These are phyloP conservation scores for Cygnus olor DNA, from an alignment of 2,797 vertebrate species.

Conservation along the genomic window DNA sequence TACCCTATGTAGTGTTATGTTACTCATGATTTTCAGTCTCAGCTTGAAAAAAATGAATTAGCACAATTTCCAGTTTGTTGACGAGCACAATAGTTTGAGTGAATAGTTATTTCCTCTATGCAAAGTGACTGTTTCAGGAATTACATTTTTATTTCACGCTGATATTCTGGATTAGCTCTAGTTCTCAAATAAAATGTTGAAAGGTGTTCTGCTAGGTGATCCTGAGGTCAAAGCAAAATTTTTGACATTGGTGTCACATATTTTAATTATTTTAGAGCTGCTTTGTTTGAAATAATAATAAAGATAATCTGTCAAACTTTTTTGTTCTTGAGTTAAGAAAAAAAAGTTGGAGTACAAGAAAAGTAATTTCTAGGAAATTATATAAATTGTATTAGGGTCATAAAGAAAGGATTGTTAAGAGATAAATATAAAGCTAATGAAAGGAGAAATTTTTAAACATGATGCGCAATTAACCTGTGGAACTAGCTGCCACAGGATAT, in stretches of 20 bases:
- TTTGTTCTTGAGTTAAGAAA: background rate
- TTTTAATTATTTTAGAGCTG: background rate
- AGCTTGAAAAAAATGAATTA: background rate
- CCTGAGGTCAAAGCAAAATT: background rate
- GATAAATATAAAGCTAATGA: constrained; percentile 31
- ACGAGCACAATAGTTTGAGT: background rate
- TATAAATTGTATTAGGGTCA: background rate
- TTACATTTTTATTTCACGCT: background rate
- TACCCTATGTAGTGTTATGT: background rate
- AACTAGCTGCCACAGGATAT: constrained; percentile 12
- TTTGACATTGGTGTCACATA: rapidly evolving
- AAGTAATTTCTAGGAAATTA: background rate
- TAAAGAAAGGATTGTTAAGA: background rate
- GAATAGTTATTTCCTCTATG: background rate
- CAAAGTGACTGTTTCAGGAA: constrained; percentile 1
- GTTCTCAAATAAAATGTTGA: constrained; percentile 21
- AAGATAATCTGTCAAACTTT: background rate
- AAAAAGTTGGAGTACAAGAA: background rate
- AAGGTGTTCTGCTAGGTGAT: constrained; percentile 2
- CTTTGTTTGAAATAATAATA: background rate
- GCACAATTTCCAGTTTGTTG: background rate
- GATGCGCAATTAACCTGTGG: constrained; percentile 15
- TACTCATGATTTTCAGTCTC: background rate
- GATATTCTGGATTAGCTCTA: background rate
- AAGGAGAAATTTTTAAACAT: constrained; percentile 5